A percentile compares a stretch with the other conserved stretches of the same genome.
phyloP scores from a whole-genome alignment of 2,888 invertebrate genomes.

The Tenthredo scrophulariae region DNA sequence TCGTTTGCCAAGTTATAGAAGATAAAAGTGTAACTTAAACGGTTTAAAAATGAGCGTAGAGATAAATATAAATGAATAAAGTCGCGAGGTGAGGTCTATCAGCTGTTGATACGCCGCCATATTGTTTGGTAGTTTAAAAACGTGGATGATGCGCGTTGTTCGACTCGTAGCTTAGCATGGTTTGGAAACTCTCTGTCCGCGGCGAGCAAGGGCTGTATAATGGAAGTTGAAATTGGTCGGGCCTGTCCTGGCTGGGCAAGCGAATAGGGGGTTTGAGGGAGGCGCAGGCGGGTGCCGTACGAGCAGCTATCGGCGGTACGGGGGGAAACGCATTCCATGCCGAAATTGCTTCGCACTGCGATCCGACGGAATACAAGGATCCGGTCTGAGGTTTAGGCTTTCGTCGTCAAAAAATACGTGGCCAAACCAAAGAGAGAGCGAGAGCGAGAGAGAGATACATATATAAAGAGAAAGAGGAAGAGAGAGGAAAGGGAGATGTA shows the following conservation, averaged over 20 bases:
- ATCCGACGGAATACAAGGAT: constrained; percentile 67
- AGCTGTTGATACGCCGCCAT: constrained; percentile 38
- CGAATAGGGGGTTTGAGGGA: constrained; percentile 59
- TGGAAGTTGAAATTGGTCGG: constrained; percentile 78
- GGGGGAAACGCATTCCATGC: constrained; percentile 77
- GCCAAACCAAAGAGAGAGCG: constrained; percentile 57
- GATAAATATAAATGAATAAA: neutral
- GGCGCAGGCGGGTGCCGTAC: constrained; percentile 52
- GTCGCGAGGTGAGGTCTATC: neutral
- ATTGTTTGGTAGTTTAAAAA: neutral
- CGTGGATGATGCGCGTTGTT: constrained; percentile 59
- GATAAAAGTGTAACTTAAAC: neutral
- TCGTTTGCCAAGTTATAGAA: neutral
- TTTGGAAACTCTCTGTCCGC: constrained; percentile 72
- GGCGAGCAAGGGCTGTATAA: constrained; percentile 74
- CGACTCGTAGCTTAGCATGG: constrained; percentile 56
- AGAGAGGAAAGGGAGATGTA: constrained; percentile 40
- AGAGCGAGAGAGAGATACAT: constrained; percentile 31
- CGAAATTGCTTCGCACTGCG: constrained; percentile 77
- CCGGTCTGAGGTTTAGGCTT: constrained; percentile 72
- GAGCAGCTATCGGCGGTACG: constrained; percentile 66
- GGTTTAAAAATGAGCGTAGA: neutral
- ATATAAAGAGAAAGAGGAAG: constrained; percentile 19
- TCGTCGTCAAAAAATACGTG: constrained; percentile 72
- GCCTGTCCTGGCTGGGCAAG: constrained; percentile 76